A percentile compares a stretch with the other conserved stretches of the same genome.
Conservation (phyloP, 2,888 invertebrate genomes). For the Hypselothyrea guttata region DNA sequence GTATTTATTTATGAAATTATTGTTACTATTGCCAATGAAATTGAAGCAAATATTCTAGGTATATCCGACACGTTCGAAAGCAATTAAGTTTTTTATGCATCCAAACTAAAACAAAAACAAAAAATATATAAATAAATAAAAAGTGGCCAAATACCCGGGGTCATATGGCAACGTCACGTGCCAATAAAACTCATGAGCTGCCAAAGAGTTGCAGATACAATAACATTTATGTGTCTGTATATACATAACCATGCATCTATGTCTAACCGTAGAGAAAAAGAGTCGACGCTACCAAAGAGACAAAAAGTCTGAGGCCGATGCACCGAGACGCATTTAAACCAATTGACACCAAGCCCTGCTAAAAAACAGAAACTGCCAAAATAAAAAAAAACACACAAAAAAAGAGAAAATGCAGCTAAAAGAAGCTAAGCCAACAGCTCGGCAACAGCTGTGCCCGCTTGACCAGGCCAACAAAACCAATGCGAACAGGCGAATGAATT, state of each 20-base stretch:
- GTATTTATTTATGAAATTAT: not conserved
- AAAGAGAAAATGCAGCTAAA: constrained; percentile 51
- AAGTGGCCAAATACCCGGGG: constrained; percentile 26
- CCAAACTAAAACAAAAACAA: not conserved
- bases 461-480: constrained; percentile 50
- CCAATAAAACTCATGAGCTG: constrained; percentile 42
- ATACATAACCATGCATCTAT: not conserved
- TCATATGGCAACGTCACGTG: constrained; percentile 38
- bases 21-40: constrained; percentile 8
- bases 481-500: constrained; percentile 61
- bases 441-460: constrained; percentile 66
- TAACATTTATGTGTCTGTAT: constrained; percentile 3
- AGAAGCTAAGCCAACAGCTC: constrained; percentile 64
- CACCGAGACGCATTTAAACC: constrained; percentile 66
- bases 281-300: constrained; percentile 13
- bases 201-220: constrained; percentile 35
- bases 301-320: constrained; percentile 39
- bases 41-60: constrained; percentile 19
- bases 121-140: too few species aligned
- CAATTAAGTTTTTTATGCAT: constrained; percentile 64
- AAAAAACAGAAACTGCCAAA: constrained; percentile 22
- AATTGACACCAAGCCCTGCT: constrained; percentile 64
- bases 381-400: constrained; percentile 26
- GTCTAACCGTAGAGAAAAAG: constrained; percentile 14
- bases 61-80: constrained; percentile 64